These are phyloP conservation scores for Smittia sp. DNA, from an alignment of 2,888 invertebrate species.

Conservation along the genomic window DNA sequence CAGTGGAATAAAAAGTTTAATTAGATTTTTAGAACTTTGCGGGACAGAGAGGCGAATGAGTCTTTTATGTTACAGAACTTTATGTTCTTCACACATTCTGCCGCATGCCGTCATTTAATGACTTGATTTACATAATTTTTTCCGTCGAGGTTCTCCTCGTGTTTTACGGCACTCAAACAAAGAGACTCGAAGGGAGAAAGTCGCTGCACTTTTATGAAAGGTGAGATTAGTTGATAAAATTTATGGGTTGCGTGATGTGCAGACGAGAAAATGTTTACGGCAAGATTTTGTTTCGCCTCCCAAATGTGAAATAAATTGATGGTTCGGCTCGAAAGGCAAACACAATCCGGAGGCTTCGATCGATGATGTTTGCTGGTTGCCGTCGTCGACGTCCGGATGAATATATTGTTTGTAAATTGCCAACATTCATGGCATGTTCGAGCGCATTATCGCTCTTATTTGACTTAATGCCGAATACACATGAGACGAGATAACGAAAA, in stretches of 20 bases:
- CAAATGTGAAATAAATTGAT: too few species aligned
- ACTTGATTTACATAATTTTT: conserved; percentile 21
- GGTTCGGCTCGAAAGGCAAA: not conserved
- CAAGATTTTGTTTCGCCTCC: too few species aligned
- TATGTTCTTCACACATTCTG: conserved; percentile 25
- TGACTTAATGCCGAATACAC: conserved; percentile 9
- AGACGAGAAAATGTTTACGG: too few species aligned
- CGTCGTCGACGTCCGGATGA: conserved; percentile 6
- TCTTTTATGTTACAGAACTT: conserved; percentile 20
- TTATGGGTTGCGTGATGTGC: not conserved
- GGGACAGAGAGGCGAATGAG: not conserved
- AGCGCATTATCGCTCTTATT: conserved; percentile 5
- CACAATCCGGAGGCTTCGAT: not conserved
- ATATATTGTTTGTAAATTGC: not conserved
- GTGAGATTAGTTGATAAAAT: not conserved
- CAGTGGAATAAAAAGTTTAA: conserved; percentile 15
- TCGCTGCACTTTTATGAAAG: not conserved
- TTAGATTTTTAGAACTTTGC: conserved; percentile 21
- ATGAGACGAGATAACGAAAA: not conserved
- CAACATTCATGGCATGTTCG: not conserved
- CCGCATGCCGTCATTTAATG: conserved; percentile 21
- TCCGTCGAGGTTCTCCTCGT: not conserved
- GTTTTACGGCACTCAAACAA: not conserved
- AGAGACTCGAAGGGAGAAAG: not conserved
- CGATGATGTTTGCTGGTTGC: not conserved